Percentiles rank a stretch among this genome's conserved stretches.
Conservation (phyloP, 2,888 invertebrate genomes). For the Amorpha juglandis region DNA sequence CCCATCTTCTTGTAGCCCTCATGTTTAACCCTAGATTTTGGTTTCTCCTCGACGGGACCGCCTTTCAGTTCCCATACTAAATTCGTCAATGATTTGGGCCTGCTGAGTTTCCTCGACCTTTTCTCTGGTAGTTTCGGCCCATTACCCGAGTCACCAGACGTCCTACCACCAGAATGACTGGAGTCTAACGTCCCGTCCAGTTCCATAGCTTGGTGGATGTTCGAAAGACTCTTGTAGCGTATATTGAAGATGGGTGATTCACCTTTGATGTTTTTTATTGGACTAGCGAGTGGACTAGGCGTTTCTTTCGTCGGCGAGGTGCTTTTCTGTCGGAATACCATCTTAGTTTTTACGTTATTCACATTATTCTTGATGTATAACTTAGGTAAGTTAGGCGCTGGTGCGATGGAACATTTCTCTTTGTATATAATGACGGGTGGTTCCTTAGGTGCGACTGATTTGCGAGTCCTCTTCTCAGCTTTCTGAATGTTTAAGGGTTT, state of each 20-base stretch:
- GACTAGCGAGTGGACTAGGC: constrained; percentile 85
- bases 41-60: constrained; percentile 78
- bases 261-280: constrained; percentile 83
- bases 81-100: constrained; percentile 94
- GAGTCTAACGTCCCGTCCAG: constrained; percentile 94
- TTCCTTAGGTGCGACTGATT: constrained; percentile 86
- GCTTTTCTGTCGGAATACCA: constrained; percentile 88
- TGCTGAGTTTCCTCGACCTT: constrained; percentile 90
- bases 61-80: constrained; percentile 91
- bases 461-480: constrained; percentile 90
- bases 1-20: constrained; percentile 81
- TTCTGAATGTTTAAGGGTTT: constrained; percentile 84
- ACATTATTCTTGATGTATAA: constrained; percentile 91
- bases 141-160: constrained; percentile 92
- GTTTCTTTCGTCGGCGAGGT: constrained; percentile 89
- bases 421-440: constrained; percentile 81
- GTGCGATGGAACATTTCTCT: constrained; percentile 84
- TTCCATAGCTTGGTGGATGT: constrained; percentile 89
- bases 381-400: constrained; percentile 86
- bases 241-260: constrained; percentile 91
- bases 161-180: constrained; percentile 93
- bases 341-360: constrained; percentile 86
- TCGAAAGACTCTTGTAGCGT: constrained; percentile 88
- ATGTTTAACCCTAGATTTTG: constrained; percentile 79
- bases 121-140: constrained; percentile 92